phyloP scores from a whole-genome alignment of 1,140 invertebrate species.

The Zaprionus taronus region DNA sequence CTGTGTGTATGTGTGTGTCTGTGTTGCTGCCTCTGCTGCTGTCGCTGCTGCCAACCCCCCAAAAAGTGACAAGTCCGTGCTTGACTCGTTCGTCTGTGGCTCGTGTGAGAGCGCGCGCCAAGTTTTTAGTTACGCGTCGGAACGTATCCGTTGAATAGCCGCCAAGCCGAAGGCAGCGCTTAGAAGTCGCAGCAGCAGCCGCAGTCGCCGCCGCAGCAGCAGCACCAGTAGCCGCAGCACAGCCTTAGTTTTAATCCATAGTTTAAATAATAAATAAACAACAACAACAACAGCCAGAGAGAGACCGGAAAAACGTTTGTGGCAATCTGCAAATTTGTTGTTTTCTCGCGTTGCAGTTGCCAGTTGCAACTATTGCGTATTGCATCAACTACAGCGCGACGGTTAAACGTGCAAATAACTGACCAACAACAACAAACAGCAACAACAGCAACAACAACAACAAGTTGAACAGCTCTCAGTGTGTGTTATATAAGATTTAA shows the following conservation, averaged over 20 bases:
- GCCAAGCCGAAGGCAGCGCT: conserved; percentile 65
- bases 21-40: conserved; percentile 35
- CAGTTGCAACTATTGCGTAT: conserved; percentile 41
- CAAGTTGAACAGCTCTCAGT: conserved; percentile 1
- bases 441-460: conserved; percentile 23
- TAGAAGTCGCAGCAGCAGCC: conserved; percentile 63
- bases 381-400: conserved; percentile 42
- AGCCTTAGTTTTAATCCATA: conserved; percentile 42
- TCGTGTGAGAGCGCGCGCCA: conserved; percentile 79
- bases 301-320: conserved; percentile 53
- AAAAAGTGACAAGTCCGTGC: conserved; percentile 63
- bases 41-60: conserved; percentile 51
- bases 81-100: conserved; percentile 57
- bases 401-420: conserved; percentile 17
- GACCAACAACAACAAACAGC: conserved; percentile 9
- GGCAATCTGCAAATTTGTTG: conserved; percentile 36
- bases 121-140: conserved; percentile 82
- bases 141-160: conserved; percentile 78
- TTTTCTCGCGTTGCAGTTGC: conserved; percentile 41
- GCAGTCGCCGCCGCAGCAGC: conserved; percentile 18
- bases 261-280: conserved; percentile 39
- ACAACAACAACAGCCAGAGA: conserved; percentile 27
- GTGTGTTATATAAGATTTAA: conserved; percentile 17
- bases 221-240: conserved; percentile 42
- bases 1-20: conserved; percentile 6